These are phyloP conservation scores for Drosophila cardini DNA, from an alignment of 1,140 invertebrate genomes.

Conservation along the genomic window DNA sequence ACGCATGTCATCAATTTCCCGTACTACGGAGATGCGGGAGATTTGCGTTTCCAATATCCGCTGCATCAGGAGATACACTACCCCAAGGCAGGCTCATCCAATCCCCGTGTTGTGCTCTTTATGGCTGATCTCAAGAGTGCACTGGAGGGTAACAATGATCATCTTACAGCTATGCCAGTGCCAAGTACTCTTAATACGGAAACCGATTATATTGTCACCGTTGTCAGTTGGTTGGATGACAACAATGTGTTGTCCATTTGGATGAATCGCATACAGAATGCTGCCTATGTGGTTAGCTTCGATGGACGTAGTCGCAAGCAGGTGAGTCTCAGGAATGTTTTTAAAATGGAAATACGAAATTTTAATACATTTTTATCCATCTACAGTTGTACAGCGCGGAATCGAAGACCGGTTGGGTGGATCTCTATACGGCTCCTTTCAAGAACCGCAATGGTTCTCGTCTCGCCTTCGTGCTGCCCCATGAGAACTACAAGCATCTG, in stretches of 20 bases:
- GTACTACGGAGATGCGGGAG: constrained; percentile 89
- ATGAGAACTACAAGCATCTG: constrained; percentile 89
- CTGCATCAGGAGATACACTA: constrained; percentile 90
- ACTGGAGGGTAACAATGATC: constrained; percentile 39
- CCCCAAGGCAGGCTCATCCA: constrained; percentile 89
- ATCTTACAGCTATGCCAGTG: constrained; percentile 67
- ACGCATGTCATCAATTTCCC: constrained; percentile 88
- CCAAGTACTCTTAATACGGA: constrained; percentile 70
- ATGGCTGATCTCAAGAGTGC: constrained; percentile 63
- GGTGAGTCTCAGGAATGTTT: constrained; percentile 35
- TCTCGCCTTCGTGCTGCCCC: constrained; percentile 88
- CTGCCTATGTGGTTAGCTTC: constrained; percentile 72
- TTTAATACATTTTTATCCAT: not conserved
- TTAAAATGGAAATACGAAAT: no score
- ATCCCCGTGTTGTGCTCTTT: constrained; percentile 84
- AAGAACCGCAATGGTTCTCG: constrained; percentile 87
- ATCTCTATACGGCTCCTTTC: constrained; percentile 87
- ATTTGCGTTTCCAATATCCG: constrained; percentile 89
- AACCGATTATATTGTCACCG: constrained; percentile 77
- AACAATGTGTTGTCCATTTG: constrained; percentile 89
- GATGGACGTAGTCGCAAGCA: constrained; percentile 58
- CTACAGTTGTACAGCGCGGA: constrained; percentile 65
- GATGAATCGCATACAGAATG: constrained; percentile 95
- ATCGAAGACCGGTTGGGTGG: constrained; percentile 89
- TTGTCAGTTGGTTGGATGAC: constrained; percentile 90